Conservation (phyloP, 2,888 invertebrate species). For the Sminthurinus aureus region DNA sequence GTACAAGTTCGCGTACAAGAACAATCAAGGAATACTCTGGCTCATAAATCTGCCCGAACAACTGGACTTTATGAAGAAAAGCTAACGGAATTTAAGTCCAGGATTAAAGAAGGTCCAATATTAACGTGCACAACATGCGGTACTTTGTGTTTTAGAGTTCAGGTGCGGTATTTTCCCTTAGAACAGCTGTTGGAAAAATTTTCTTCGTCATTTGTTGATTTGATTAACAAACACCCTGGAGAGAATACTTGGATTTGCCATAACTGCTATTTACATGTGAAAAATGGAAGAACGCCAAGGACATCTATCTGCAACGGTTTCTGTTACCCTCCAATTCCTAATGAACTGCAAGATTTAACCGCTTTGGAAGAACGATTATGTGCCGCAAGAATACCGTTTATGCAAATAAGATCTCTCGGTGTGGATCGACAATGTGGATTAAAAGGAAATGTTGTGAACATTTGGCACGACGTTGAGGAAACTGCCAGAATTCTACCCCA, state of each 20-base stretch:
- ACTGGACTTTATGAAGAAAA: too few relatives aligned
- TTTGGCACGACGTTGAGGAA: background rate
- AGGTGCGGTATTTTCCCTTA: too few relatives aligned
- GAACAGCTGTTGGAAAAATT: too few relatives aligned
- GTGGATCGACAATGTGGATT: slow-evolving; percentile 1
- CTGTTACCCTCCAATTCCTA: background rate
- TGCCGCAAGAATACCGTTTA: background rate
- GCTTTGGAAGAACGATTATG: background rate
- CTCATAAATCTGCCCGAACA: too few relatives aligned
- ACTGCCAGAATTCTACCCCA: background rate
- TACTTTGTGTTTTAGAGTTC: too few relatives aligned
- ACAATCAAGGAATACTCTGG: too few relatives aligned
- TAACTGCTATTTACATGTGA: background rate
- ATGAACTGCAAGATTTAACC: background rate
- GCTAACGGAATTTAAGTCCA: too few relatives aligned
- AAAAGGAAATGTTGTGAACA: slow-evolving; percentile 2
- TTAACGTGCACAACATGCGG: too few relatives aligned
- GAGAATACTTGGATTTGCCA: background rate
- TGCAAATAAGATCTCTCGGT: too few relatives aligned
- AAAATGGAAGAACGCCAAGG: background rate
- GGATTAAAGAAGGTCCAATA: too few relatives aligned
- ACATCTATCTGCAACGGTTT: background rate
- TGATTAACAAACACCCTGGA: background rate
- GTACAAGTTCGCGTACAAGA: too few relatives aligned
- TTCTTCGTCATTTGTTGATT: background rate